Percentiles rank a stretch among this genome's conserved stretches.
Evolutionary conservation across 2,888 invertebrate species (phyloP).

Genomic region (Ichneumon xanthorius): DNA sequence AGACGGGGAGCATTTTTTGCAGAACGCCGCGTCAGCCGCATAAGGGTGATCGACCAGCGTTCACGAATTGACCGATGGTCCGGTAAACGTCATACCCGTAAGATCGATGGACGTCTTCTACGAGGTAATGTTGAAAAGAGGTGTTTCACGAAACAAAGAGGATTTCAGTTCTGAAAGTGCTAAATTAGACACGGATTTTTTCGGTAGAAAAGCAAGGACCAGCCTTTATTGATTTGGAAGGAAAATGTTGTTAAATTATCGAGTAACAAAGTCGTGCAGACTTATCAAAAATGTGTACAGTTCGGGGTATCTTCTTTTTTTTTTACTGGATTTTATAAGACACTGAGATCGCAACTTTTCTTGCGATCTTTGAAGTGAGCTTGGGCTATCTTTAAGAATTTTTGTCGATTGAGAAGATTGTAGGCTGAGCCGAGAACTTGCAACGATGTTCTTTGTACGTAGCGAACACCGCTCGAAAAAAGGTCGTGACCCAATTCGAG

Average conservation of each 20-base stretch:
- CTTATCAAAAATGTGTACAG: background rate
- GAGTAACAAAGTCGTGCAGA: slow-evolving; percentile 8
- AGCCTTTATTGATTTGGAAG: slow-evolving; percentile 46
- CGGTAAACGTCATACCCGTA: background rate
- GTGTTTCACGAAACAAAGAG: background rate
- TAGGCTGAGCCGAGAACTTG: slow-evolving; percentile 91
- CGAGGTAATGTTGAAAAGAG: background rate
- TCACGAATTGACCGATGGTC: background rate
- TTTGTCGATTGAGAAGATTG: slow-evolving; percentile 89
- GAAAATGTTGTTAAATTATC: background rate
- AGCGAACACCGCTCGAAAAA: slow-evolving; percentile 90
- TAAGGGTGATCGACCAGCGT: background rate
- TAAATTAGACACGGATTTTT: background rate
- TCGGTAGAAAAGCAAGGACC: slow-evolving; percentile 39
- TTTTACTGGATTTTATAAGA: slow-evolving; percentile 73
- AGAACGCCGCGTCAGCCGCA: background rate
- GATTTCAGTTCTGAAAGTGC: background rate
- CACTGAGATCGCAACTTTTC: slow-evolving; percentile 86
- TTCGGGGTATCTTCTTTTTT: background rate
- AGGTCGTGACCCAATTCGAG: slow-evolving; percentile 95
- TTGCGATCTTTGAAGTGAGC: slow-evolving; percentile 91
- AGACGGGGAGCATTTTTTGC: background rate
- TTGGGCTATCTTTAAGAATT: slow-evolving; percentile 90
- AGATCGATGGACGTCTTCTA: background rate
- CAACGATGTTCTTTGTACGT: slow-evolving; percentile 89